Evolutionary conservation across 1,140 invertebrate species (phyloP).

Genomic region (Trichogramma pretiosum): DNA sequence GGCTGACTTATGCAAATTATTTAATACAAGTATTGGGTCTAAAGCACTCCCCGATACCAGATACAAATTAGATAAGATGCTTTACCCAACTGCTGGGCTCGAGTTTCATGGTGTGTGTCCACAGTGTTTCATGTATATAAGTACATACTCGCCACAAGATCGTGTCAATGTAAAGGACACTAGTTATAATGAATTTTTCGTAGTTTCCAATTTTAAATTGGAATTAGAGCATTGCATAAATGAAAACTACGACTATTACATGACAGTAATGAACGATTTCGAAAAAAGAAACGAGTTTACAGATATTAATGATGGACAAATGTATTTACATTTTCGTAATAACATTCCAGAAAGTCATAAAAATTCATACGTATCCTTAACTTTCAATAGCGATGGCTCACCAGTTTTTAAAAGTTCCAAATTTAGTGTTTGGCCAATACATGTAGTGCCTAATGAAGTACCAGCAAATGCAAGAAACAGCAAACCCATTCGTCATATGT

Average conservation of each 20-base stretch:
- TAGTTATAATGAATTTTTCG: constrained; percentile 16
- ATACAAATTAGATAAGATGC: constrained; percentile 17
- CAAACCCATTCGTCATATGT: too few species aligned
- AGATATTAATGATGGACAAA: constrained; percentile 15
- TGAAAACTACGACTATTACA: constrained; percentile 10
- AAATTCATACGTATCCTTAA: constrained; percentile 7
- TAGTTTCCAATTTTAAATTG: constrained; percentile 8
- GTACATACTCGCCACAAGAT: neutral
- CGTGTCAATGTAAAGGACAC: constrained; percentile 15
- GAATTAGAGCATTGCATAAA: constrained; percentile 9
- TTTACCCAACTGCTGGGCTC: constrained; percentile 9
- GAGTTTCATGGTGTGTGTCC: constrained; percentile 19
- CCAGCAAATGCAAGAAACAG: too few species aligned
- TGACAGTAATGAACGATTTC: constrained; percentile 1
- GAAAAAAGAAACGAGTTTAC: neutral
- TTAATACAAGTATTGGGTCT: too few species aligned
- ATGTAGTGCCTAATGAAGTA: too few species aligned
- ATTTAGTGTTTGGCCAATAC: constrained; percentile 17
- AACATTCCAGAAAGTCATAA: constrained; percentile 1
- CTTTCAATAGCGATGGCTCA: constrained; percentile 16
- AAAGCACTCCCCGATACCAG: constrained; percentile 17
- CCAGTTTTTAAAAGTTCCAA: constrained; percentile 17
- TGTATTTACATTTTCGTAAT: constrained; percentile 10
- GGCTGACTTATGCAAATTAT: too few species aligned
- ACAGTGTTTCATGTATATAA: constrained; percentile 9